Evolutionary conservation across 1,140 invertebrate species (phyloP).

Genomic region (Augochlora pura): DNA sequence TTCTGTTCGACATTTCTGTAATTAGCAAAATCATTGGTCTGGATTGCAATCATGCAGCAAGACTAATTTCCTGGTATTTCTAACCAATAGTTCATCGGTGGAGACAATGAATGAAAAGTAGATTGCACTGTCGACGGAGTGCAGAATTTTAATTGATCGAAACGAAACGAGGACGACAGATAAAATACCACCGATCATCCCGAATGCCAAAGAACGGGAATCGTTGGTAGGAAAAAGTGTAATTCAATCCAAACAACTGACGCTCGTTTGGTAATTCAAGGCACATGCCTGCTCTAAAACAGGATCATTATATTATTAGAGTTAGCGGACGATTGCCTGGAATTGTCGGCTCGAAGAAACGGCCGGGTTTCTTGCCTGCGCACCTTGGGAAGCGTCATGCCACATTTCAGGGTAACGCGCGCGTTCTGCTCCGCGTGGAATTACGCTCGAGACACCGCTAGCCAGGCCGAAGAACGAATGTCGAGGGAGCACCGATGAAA

Average conservation of each 20-base stretch:
- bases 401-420: conserved; percentile 22
- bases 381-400: conserved; percentile 18
- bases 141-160: neutral
- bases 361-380: conserved; percentile 16
- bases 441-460: conserved; percentile 16
- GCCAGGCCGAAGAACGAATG: conserved; percentile 24
- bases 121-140: neutral
- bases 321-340: conserved; percentile 19
- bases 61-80: too few relatives aligned
- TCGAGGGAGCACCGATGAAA: conserved; percentile 39
- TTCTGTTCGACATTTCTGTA: too few relatives aligned
- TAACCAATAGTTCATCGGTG: too few relatives aligned
- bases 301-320: conserved; percentile 34
- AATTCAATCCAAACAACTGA: conserved; percentile 14
- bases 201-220: neutral
- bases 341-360: conserved; percentile 26
- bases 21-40: too few relatives aligned
- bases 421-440: conserved; percentile 15
- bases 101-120: too few relatives aligned
- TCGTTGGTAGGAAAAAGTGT: neutral
- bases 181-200: neutral
- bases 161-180: neutral
- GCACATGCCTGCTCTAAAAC: neutral
- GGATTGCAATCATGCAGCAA: too few relatives aligned
- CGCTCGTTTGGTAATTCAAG: neutral